Base-by-base conservation (phyloP, 2,888 invertebrate genomes). In the Tortrix viridana region DNA sequence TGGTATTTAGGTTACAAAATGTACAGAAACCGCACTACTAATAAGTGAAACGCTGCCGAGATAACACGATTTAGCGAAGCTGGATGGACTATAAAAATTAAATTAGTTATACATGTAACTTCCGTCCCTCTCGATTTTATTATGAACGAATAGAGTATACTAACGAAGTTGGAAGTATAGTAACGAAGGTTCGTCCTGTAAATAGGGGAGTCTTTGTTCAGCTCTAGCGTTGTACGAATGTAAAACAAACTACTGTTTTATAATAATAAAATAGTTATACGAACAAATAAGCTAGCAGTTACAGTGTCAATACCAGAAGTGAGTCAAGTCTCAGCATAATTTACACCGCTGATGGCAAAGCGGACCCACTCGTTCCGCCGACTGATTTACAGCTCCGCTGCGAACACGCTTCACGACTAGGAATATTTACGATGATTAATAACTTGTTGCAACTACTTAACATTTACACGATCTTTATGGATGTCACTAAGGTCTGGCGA, bases 371-470 rank as follows among this genome's bases (percentile, higher is more conserved):
- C 26, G 32, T 32, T 50, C 32, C 32, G 37, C 19, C 3, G 19
- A 19, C 37, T 50, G 50, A 50, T 50, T 50, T 50, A 50, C 32
- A 37, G 14, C 32, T 50, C 19, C 6, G 32, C 32, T 32, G 18
- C 26, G 23, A 49, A 49, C 49, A 49, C 26, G 49, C 49, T 49
- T 48, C n/a, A 5, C n/a, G 48, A 0, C 48, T 5, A 18, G 37
- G 14, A 32, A 50, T 32, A 32, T 49, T 49, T 49, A 32, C 18
- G 26, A 49, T 32, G 26, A 32, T 49, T 49, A 26, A 16, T 12
- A 18, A 49, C 26, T 49, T 32, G 9, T 12, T 32, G 32, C 32
- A 32, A 12, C 9, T 32, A 32, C 32, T 32, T 12, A 32, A 32
- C 32, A 32, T 32, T 32, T 32, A 32, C 32, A 32, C 12, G 32